A percentile compares a stretch with the other conserved stretches of the same genome.
Conservation (phyloP, 2,797 vertebrate genomes). For the Erpetoichthys calabaricus region DNA sequence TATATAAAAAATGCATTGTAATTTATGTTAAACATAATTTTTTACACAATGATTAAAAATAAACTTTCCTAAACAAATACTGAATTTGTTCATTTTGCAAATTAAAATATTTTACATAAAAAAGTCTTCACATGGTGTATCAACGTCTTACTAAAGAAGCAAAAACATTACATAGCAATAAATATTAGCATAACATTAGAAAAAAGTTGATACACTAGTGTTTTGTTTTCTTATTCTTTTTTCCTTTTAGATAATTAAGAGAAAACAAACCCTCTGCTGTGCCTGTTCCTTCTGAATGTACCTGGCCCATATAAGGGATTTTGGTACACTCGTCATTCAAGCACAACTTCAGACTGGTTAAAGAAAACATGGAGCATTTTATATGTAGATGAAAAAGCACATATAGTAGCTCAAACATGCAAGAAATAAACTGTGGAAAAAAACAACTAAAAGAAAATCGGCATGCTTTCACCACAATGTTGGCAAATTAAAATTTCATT, state of each 20-base stretch:
- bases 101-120: too few relatives aligned
- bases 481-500: conserved; percentile 32
- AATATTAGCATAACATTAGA: conserved; percentile 13
- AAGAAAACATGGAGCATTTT: conserved; percentile 23
- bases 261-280: conserved; percentile 21
- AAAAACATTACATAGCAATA: background rate
- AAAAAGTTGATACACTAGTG: conserved; percentile 19
- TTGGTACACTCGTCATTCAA: conserved; percentile 93
- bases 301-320: conserved; percentile 72
- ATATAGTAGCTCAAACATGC: too few relatives aligned
- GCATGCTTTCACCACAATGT: conserved; percentile 64
- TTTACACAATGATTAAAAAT: too few relatives aligned
- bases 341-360: conserved; percentile 38
- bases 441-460: conserved; percentile 40
- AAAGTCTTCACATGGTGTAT: background rate
- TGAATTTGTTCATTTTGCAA: too few relatives aligned
- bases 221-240: conserved; percentile 17
- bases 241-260: conserved; percentile 23
- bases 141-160: background rate
- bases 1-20: too few relatives aligned
- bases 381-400: background rate
- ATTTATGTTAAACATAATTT: too few relatives aligned
- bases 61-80: too few relatives aligned
- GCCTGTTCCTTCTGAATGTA: conserved; percentile 79
- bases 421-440: conserved; percentile 19